Evolutionary conservation across 2,113 vertebrate species (phyloP), one percentile per base, ranked within the genome.

Genomic region (Psilopogon haemacephalus): DNA sequence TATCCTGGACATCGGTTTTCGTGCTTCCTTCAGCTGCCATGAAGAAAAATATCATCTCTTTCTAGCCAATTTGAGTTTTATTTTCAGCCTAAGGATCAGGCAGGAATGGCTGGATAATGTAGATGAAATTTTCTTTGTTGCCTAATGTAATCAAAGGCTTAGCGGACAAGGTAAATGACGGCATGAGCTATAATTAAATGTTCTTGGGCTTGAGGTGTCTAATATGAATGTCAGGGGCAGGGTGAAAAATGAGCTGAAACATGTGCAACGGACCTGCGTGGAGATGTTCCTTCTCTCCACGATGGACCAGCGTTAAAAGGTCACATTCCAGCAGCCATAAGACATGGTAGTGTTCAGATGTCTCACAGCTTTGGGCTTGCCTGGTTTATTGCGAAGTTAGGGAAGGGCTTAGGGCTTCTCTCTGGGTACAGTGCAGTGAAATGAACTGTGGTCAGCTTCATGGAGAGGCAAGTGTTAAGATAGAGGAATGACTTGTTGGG

Each of bases 1-100:
- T 94, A 93, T 98, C 97, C 98, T 97, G 97, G 96, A 97, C 85
- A 93, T 67, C 14, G 2, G 71, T 95, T 95, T 96, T 68, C 78
- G 75, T 16, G 88, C 95, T 98, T 98, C 97, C 97, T 97, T 97
- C 97, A 92, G 90, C 97, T 94, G 96, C 96, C 96, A 72, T 33
- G 26, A 95, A 97, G 97, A 98, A 97, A 97, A 97, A 98, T 97
- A 80, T 97, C 95, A 64, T 5, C 67, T 84, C 48, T 84, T 27
- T 89, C 84, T 80, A 88, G 97, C 96, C 97, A 97, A 84, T 65
- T 97, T 95, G 84, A 84, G 56, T 84, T 97, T 95, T 97, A 96
- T 97, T 97, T 95, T 95, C 88, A 48, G 84, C 71, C 13, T 35
- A 28, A 96, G 95, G 76, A 67, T 89, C 30, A 19, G 35, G 35